Evolutionary conservation across 2,113 vertebrate species (phyloP).

Genomic region (Chaenogobius annularis): DNA sequence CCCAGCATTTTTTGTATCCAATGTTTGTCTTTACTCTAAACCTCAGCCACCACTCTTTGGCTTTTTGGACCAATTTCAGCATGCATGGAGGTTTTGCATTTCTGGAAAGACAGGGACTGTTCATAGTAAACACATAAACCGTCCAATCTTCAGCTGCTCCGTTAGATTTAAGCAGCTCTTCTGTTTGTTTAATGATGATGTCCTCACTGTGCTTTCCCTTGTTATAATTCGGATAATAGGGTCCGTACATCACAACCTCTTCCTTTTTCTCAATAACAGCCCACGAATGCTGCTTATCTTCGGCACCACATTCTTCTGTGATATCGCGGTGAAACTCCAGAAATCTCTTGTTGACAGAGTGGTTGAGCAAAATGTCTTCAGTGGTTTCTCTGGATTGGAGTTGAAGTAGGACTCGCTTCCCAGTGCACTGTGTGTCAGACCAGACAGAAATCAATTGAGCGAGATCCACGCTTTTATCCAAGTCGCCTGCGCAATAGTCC

Average conservation of each 20-base stretch:
- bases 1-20: slow-evolving; percentile 57
- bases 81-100: slow-evolving; percentile 43
- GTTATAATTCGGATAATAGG: slow-evolving; percentile 59
- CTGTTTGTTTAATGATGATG: slow-evolving; percentile 52
- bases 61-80: slow-evolving; percentile 54
- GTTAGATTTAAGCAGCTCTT: slow-evolving; percentile 49
- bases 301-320: slow-evolving; percentile 47
- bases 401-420: slow-evolving; percentile 36
- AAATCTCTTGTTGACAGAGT: slow-evolving; percentile 44
- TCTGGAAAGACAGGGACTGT: slow-evolving; percentile 61
- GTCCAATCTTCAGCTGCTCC: slow-evolving; percentile 6
- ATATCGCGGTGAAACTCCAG: slow-evolving; percentile 50
- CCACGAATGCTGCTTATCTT: slow-evolving; percentile 60
- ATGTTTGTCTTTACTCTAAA: slow-evolving; percentile 53
- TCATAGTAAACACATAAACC: slow-evolving; percentile 58
- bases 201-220: slow-evolving; percentile 58
- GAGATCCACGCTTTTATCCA: not conserved
- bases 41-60: slow-evolving; percentile 49
- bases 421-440: slow-evolving; percentile 39
- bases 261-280: slow-evolving; percentile 57
- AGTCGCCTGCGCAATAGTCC: not conserved
- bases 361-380: slow-evolving; percentile 5
- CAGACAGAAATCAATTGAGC: slow-evolving; percentile 31
- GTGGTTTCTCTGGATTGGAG: slow-evolving; percentile 15
- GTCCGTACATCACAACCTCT: slow-evolving; percentile 55